Conservation (phyloP, 1,140 invertebrate species). For the Gonioctena quinquepunctata region DNA sequence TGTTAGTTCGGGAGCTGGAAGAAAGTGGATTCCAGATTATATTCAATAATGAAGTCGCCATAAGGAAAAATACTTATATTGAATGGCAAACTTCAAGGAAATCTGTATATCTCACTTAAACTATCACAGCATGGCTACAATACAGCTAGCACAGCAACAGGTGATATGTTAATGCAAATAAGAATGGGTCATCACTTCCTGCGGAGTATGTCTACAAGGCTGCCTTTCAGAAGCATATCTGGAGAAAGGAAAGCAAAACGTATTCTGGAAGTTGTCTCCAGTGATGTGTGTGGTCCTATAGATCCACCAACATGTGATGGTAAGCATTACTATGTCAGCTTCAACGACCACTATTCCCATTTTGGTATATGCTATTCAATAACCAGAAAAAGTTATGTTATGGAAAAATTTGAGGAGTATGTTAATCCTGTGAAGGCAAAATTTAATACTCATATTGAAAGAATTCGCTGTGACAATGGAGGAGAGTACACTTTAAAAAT, state of each 20-base stretch:
- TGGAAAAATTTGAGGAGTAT: slow-evolving; percentile 13
- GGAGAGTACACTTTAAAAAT: slow-evolving; percentile 38
- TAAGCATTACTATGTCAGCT: slow-evolving; percentile 49
- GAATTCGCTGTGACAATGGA: slow-evolving; percentile 23
- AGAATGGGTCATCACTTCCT: neutral
- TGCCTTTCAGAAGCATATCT: neutral
- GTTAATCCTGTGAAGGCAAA: too few relatives aligned
- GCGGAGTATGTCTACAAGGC: neutral
- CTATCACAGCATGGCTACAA: too few relatives aligned
- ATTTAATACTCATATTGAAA: too few relatives aligned
- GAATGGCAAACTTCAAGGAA: too few relatives aligned
- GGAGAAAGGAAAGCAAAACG: neutral
- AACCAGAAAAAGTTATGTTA: slow-evolving; percentile 28
- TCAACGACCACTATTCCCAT: slow-evolving; percentile 52
- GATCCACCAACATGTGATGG: slow-evolving; percentile 12
- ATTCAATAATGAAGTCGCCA: too few relatives aligned
- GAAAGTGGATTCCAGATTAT: too few relatives aligned
- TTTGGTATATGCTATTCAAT: slow-evolving; percentile 46
- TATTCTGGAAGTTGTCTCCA: slow-evolving; percentile 6
- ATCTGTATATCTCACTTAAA: too few relatives aligned
- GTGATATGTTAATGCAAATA: slow-evolving; percentile 18
- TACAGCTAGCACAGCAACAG: too few relatives aligned
- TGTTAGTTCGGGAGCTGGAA: too few relatives aligned
- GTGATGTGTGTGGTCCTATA: slow-evolving; percentile 14
- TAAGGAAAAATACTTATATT: too few relatives aligned